Conservation (phyloP, 2,113 vertebrate genomes). For the Laticauda laticaudata region DNA sequence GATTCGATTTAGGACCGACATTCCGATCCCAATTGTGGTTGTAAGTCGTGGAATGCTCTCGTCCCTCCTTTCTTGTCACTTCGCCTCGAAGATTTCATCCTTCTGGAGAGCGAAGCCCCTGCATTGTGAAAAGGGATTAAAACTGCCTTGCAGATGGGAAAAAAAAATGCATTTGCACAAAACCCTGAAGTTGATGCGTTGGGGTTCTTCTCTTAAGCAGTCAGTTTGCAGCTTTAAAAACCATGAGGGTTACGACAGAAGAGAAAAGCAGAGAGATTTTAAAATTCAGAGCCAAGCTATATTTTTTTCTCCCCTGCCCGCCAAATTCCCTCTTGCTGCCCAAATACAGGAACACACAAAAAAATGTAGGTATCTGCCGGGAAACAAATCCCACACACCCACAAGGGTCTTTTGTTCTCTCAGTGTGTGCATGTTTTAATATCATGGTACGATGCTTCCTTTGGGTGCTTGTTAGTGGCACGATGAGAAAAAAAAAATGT, state of each 20-base stretch:
- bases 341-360: not conserved
- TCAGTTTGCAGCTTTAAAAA: not conserved
- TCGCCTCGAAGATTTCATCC: constrained; percentile 31
- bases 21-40: not conserved
- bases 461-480: not conserved
- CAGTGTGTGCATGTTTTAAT: not conserved
- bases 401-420: constrained; percentile 3
- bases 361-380: not conserved
- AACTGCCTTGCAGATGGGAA: not conserved
- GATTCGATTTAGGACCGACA: not conserved
- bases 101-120: not conserved
- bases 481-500: not conserved
- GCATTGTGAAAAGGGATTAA: constrained; percentile 22
- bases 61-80: not conserved
- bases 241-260: not conserved
- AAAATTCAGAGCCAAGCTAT: not conserved
- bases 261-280: constrained; percentile 7
- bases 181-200: not conserved
- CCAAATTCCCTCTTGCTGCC: not conserved
- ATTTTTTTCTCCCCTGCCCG: not conserved
- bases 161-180: not conserved
- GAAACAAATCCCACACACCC: not conserved
- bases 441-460: not conserved
- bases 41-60: not conserved
- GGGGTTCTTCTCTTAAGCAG: not conserved